Evolutionary conservation across 2,888 invertebrate genomes (phyloP), one percentile per base, ranked within the genome.

Genomic region (Isoperla grammatica): DNA sequence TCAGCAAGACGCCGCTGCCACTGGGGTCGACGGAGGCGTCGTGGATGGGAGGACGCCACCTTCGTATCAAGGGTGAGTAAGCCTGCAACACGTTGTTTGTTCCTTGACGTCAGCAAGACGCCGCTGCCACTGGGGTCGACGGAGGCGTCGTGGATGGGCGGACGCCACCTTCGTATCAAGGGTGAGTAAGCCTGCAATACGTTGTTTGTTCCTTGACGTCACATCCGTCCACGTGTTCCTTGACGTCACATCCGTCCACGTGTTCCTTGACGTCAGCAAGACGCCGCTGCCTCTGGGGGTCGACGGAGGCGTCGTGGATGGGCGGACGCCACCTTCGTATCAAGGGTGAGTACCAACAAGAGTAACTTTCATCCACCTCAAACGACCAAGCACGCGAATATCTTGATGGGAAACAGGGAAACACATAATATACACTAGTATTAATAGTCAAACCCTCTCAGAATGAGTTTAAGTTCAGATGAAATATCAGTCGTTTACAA

Each of bases 241-340:
- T 64, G 82, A 83, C 71, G 69, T 85, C 60, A 76, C 78, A 61
- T 72, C 73, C 55, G 80, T 86, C 64, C 82, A 84, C 69, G 81
- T 85, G 59, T 81, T 81, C 70, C 75, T 86, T 62, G 85, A 85
- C 66, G 81, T 82, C 35, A 79, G 83, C 69, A 76, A 81, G 71
- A 79, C 83, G 45, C 81, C 85, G 61, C 75, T 80, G 63, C 75
- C 77, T 23, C 79, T 70, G 71, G 59, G 29, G 29, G n/a, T 66
- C 67, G 49, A 65, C 65, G 23, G 86, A 86, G 69, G 83, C 84
- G 13, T 81, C 81, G 49, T 79, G 79, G 69, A 77, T 87, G 13
- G 86, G 84, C 40, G 86, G 86, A 3, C 82, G 81, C 69, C 83
- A 83, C 67, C 77, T 87, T 60, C 76, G 81, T 69, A 80, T 86